Conservation (phyloP, 2,797 vertebrate genomes). For the Novumbra hubbsi region DNA sequence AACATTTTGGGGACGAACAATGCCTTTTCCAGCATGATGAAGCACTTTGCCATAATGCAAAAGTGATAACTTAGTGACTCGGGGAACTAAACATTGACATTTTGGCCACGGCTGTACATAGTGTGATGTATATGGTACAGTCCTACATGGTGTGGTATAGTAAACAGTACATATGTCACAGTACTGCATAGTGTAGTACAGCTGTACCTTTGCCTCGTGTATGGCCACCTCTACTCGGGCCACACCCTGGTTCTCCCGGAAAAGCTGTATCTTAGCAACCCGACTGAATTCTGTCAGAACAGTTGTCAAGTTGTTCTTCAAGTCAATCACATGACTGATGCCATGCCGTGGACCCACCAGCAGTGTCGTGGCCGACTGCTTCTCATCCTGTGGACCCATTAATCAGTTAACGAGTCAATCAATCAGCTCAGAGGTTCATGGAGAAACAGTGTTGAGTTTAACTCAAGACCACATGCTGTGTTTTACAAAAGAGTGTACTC, state of each 20-base stretch:
- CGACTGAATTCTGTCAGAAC: conserved; percentile 96
- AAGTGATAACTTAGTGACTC: no score
- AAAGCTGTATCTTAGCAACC: conserved; percentile 95
- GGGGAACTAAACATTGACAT: no score
- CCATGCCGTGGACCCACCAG: conserved; percentile 95
- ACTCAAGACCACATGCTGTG: neutral
- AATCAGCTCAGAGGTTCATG: neutral
- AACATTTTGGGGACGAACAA: no score
- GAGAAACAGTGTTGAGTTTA: neutral
- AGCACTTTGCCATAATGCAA: no score
- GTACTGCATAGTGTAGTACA: no score
- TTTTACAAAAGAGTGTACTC: neutral
- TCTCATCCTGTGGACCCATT: conserved; percentile 81
- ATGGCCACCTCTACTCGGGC: conserved; percentile 95
- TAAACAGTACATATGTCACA: no score
- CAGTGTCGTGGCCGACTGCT: conserved; percentile 91
- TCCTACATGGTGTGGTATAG: no score
- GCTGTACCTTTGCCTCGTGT: conserved; percentile 90
- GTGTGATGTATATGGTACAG: neutral
- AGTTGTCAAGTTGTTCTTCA: conserved; percentile 98
- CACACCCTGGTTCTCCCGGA: conserved; percentile 93
- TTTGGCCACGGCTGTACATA: no score
- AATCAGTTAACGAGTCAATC: neutral
- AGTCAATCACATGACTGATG: conserved; percentile 98
- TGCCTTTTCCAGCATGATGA: no score